Percentiles rank a stretch among this genome's conserved stretches.
These are phyloP conservation scores for Patella caerulea DNA, from an alignment of 2,888 invertebrate species.

Conservation along the genomic window DNA sequence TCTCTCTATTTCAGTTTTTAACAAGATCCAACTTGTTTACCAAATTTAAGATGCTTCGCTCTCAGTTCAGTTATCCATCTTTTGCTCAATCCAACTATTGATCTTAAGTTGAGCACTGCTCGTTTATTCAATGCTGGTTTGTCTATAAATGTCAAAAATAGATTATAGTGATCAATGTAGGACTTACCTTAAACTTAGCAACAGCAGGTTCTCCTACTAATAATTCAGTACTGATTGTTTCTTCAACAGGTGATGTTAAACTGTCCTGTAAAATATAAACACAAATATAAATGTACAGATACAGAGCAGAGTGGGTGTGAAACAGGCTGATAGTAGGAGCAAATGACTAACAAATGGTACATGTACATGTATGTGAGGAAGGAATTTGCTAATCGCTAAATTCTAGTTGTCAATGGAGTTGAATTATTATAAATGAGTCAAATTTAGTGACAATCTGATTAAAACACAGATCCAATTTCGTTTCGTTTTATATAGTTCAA, in stretches of 20 bases:
- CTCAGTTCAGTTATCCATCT: no score
- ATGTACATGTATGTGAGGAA: neutral
- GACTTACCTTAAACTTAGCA: constrained; percentile 63
- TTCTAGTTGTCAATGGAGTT: no score
- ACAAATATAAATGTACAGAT: neutral
- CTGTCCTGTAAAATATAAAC: constrained; percentile 45
- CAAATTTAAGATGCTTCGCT: neutral
- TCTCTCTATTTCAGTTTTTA: constrained; percentile 6
- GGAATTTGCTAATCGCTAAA: neutral
- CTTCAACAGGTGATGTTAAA: constrained; percentile 54
- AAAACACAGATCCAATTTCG: no score
- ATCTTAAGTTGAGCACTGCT: no score
- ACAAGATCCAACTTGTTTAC: constrained; percentile 2
- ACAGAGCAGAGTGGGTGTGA: no score
- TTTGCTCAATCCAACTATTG: no score
- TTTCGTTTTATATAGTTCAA: no score
- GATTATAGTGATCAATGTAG: neutral
- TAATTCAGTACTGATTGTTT: constrained; percentile 57
- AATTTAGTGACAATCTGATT: no score
- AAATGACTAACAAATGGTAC: neutral
- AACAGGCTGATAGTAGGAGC: no score
- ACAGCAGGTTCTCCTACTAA: constrained; percentile 64
- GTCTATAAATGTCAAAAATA: no score
- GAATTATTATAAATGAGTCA: no score
- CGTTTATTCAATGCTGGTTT: no score